phyloP scores from a whole-genome alignment of 2,797 vertebrate species.

The Esox masquinongy region DNA sequence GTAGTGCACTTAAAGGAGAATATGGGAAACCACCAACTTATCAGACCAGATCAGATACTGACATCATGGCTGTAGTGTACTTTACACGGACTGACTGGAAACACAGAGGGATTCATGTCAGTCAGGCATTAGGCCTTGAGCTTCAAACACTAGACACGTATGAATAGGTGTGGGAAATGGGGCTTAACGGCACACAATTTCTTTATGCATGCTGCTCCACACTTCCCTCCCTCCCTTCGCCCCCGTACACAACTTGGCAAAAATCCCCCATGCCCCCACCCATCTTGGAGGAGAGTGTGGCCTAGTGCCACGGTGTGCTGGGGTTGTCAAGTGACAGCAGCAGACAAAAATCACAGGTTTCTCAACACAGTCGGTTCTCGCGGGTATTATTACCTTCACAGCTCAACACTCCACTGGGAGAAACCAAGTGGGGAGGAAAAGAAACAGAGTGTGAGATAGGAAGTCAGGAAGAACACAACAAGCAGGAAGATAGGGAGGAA shows the following conservation, averaged over 20 bases:
- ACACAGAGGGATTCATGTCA: background rate
- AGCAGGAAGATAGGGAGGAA: constrained; percentile 41
- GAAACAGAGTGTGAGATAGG: constrained; percentile 36
- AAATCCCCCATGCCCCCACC: background rate
- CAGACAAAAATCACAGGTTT: constrained; percentile 43
- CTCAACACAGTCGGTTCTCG: constrained; percentile 33
- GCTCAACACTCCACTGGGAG: constrained; percentile 74
- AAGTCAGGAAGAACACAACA: constrained; percentile 52
- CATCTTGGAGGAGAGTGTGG: background rate
- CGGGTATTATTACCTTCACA: constrained; percentile 66
- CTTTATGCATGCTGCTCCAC: background rate
- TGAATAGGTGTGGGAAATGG: background rate
- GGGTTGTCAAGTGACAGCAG: background rate
- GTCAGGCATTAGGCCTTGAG: background rate
- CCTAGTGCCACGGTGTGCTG: background rate
- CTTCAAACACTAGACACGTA: background rate
- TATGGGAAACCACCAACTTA: background rate
- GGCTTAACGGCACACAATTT: background rate
- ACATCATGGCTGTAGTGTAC: background rate
- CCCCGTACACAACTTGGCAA: background rate
- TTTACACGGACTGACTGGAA: background rate
- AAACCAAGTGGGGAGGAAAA: constrained; percentile 59
- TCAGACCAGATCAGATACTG: background rate
- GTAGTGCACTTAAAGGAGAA: background rate
- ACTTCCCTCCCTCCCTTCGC: too few relatives aligned